These are phyloP conservation scores for Sinocyclocheilus anshuiensis DNA, from an alignment of 2,113 vertebrate species.

Conservation along the genomic window DNA sequence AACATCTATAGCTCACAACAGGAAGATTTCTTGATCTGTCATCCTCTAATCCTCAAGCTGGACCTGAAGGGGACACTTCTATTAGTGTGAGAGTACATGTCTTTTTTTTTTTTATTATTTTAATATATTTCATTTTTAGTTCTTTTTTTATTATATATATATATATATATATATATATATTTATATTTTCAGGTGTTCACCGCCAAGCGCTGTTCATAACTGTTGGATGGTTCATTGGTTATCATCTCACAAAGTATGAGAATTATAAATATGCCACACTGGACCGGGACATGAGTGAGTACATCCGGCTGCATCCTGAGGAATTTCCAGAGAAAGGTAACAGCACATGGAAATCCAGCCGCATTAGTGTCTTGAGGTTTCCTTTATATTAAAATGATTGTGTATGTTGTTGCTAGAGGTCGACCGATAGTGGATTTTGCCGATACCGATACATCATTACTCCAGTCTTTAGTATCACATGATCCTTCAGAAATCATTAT, in stretches of 20 bases:
- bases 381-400: neutral
- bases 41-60: neutral
- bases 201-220: conserved; percentile 80
- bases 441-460: too few species aligned
- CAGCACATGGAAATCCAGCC: neutral
- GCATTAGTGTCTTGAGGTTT: neutral
- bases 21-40: conserved; percentile 2
- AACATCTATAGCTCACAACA: conserved; percentile 11
- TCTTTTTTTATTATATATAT: too few species aligned
- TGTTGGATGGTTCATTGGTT: conserved; percentile 83
- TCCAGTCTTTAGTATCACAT: too few species aligned
- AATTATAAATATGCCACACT: conserved; percentile 76
- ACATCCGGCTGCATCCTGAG: conserved; percentile 78
- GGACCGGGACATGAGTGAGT: conserved; percentile 83
- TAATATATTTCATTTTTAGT: too few species aligned
- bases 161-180: too few species aligned
- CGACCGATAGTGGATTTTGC: too few species aligned
- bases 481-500: too few species aligned
- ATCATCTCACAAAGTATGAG: conserved; percentile 77
- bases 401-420: neutral
- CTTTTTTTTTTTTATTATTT: too few species aligned
- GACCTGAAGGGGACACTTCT: neutral
- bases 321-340: conserved; percentile 79
- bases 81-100: neutral
- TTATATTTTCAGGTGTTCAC: conserved; percentile 90